These are phyloP conservation scores for Rattus rattus DNA, from an alignment of 2,113 vertebrate genomes.

Conservation along the genomic window DNA sequence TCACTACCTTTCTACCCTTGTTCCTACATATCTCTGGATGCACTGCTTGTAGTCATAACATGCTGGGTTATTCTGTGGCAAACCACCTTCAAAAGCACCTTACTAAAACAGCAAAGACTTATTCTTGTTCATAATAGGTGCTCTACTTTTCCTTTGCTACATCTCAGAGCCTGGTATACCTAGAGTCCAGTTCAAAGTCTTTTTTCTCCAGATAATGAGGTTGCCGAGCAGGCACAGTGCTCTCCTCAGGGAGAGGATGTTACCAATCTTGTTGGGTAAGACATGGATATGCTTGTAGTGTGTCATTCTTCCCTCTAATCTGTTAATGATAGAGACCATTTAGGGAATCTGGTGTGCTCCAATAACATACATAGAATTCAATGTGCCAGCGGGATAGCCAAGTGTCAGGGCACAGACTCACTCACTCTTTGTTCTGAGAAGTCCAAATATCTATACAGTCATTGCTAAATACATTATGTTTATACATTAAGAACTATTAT, in stretches of 20 bases:
- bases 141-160: background rate
- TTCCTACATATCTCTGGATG: background rate
- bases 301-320: background rate
- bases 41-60: background rate
- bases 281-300: background rate
- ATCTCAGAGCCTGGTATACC: background rate
- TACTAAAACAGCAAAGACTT: background rate
- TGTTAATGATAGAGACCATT: background rate
- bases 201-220: background rate
- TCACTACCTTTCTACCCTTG: background rate
- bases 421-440: background rate
- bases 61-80: background rate
- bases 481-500: background rate
- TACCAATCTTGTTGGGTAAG: background rate
- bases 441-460: background rate
- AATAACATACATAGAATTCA: background rate
- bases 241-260: background rate
- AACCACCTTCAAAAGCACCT: background rate
- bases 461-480: background rate
- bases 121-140: background rate
- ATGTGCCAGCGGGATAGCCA: background rate
- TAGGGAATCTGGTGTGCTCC: background rate
- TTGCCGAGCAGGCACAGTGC: background rate
- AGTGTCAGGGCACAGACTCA: background rate
- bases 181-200: background rate